Percentiles rank a stretch among this genome's conserved stretches.
Evolutionary conservation across 2,113 vertebrate species (phyloP).

Genomic region (Dicaeum eximium): DNA sequence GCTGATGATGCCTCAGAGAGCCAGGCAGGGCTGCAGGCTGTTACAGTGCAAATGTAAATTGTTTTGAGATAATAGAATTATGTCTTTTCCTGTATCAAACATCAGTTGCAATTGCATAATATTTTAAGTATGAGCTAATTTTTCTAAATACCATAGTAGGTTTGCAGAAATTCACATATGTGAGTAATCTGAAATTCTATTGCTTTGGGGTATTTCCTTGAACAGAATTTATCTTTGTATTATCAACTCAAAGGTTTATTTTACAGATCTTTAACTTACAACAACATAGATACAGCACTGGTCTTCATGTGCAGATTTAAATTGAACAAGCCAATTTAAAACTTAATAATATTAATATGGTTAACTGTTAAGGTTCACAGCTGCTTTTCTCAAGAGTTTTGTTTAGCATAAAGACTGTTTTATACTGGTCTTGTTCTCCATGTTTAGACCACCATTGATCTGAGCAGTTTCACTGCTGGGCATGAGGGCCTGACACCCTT

Average conservation of each 20-base stretch:
- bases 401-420: neutral
- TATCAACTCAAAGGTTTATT: neutral
- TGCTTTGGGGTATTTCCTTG: neutral
- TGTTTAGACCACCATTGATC: neutral
- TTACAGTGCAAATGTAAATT: neutral
- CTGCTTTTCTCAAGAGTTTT: neutral
- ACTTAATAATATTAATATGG: neutral
- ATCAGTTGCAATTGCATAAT: neutral
- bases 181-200: neutral
- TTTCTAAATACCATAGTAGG: neutral
- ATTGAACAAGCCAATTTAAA: neutral
- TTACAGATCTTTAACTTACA: neutral
- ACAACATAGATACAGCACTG: neutral
- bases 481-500: neutral
- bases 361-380: neutral
- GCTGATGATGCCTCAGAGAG: neutral
- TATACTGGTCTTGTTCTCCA: neutral
- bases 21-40: neutral
- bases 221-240: neutral
- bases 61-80: neutral
- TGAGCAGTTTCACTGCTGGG: neutral
- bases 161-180: neutral
- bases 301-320: neutral
- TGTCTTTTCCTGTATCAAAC: neutral
- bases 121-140: neutral